Evolutionary conservation across 1,140 invertebrate species (phyloP), one percentile per base, ranked within the genome.

Genomic region (Drosophila rufa): DNA sequence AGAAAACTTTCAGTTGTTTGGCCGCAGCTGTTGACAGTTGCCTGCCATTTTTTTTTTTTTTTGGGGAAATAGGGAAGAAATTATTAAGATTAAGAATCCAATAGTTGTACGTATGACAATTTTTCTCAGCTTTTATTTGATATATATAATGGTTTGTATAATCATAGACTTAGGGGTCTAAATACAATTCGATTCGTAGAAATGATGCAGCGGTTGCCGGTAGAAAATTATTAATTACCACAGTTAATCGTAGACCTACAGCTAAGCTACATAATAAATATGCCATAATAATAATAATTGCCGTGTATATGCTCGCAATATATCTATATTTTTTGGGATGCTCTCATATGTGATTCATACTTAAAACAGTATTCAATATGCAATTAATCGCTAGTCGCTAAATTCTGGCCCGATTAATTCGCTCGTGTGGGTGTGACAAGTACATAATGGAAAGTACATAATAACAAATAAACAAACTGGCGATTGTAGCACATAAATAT

Each of bases 241-340:
- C 70, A 74, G 68, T 73, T 60, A 90, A 90, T 66, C 56, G 75
- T 90, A 80, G 56, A 51, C 38, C 70, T 74, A 73, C 69, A 73
- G 79, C 83, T 87, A 87, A 87, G 85, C 84, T 87, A 89, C 84
- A 89, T 89, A 90, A 89, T 80, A 75, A 73, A 87, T 86, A 83
- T 78, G 66, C 51, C 75, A 70, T 82, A 80, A 71, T 69, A 73
- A 66, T 73, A 77, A 22, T 69, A 78, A 57, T 58, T 55, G 42
- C 57, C 59, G 50, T 65, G 25, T 74, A 65, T 55, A 56, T 74
- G 43, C 25, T 40, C 17, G 55, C 57, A 71, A 25, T 65, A 51
- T 47, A 74, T 67, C 62, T 56, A 36, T 38, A 55, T 68, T 57
- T 75, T 55, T 84, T 25, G 22, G 48, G 66, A 53, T 82, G 22